Evolutionary conservation across 2,888 invertebrate genomes (phyloP).

Genomic region (Ramazzottius varieornatus): DNA sequence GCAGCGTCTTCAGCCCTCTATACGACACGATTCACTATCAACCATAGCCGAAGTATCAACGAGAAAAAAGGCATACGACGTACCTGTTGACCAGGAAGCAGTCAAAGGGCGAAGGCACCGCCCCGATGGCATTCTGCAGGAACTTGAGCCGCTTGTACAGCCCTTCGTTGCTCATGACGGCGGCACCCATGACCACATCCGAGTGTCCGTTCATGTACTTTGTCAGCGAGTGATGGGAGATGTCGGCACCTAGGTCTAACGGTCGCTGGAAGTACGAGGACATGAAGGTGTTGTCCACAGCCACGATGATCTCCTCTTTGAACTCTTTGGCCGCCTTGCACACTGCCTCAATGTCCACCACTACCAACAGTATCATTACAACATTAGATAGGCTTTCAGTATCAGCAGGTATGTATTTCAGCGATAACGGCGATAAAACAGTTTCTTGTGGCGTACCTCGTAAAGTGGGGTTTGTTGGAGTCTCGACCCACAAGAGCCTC

Average conservation of each 20-base stretch:
- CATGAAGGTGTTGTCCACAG: slow-evolving; percentile 78
- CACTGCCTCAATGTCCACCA: neutral
- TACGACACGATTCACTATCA: too few relatives aligned
- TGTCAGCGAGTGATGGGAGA: slow-evolving; percentile 67
- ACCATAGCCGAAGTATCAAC: too few relatives aligned
- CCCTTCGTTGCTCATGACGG: slow-evolving; percentile 42
- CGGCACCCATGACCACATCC: slow-evolving; percentile 84
- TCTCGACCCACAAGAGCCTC: slow-evolving; percentile 70
- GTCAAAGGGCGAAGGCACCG: slow-evolving; percentile 84
- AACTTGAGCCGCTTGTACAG: slow-evolving; percentile 45
- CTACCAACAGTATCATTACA: too few relatives aligned
- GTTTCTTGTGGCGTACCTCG: too few relatives aligned
- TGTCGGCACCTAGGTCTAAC: slow-evolving; percentile 61
- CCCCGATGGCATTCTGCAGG: slow-evolving; percentile 69
- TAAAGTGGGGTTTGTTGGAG: slow-evolving; percentile 77
- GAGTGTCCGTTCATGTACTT: slow-evolving; percentile 94
- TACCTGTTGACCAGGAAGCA: slow-evolving; percentile 74
- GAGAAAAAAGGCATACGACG: too few relatives aligned
- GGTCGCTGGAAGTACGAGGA: slow-evolving; percentile 73
- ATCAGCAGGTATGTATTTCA: too few relatives aligned
- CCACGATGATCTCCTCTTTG: slow-evolving; percentile 35
- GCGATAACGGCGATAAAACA: slow-evolving; percentile 46
- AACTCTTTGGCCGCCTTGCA: slow-evolving; percentile 26
- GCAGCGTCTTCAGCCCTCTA: slow-evolving; percentile 73
- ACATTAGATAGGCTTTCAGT: too few relatives aligned